Evolutionary conservation across 1,140 invertebrate genomes (phyloP), one percentile per base, ranked within the genome.

Genomic region (Ganaspis sp.): DNA sequence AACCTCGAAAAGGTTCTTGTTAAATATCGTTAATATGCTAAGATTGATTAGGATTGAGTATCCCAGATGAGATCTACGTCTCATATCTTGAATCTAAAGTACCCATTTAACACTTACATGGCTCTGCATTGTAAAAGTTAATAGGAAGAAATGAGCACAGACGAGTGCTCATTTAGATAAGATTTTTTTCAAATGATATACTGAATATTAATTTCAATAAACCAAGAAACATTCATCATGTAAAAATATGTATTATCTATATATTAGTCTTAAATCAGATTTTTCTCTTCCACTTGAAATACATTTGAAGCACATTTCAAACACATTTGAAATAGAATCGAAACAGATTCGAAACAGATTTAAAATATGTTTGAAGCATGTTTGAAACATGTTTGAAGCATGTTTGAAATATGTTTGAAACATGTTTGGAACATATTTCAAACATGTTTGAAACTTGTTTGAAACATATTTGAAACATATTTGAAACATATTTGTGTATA

Each of bases 101-200:
- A 64, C 54, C 54, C 54, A 64, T 64, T 64, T 64, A 64, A 64
- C 54, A 64, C 54, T 64, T 64, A 64, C 54, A 64, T 64, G 54
- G 54, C 54, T 64, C 54, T 29, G 54, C 54, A 64, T 64, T 64
- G 54, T 64, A 64, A 64, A 64, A 64, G 21, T 64, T 29, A 64
- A 64, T 64, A 64, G 54, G 54, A 23, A 64, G 23, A 64, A 64
- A 64, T 64, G 54, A n/a, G 21, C 21, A 49, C 45, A 49, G 45
- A 64, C 21, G 23, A 64, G 21, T 64, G 23, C 21, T 64, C 23
- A 64, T 64, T 64, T 29, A 64, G 54, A 64, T 64, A 64, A 64
- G 54, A 64, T 64, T 64, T 64, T 54, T 64, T 64, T 29, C 45
- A 49, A 49, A 49, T 17, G 45, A 49, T 49, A 45, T 12, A 49